These are phyloP conservation scores for Macrotrachela quadricornifera DNA, from an alignment of 1,140 invertebrate species.

Conservation along the genomic window DNA sequence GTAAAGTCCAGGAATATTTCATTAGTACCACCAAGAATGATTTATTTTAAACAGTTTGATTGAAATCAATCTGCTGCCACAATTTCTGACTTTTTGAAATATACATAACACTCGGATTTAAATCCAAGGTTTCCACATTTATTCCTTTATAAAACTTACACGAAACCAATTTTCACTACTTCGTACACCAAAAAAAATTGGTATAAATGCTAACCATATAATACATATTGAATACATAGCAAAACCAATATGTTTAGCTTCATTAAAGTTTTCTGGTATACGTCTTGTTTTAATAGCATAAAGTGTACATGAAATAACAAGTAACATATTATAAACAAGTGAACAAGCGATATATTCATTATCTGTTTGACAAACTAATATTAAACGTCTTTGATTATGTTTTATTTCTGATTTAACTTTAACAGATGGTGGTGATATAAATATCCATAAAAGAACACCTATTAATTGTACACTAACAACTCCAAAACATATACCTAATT, in stretches of 20 bases:
- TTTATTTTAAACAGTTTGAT: too few species aligned
- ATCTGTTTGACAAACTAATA: constrained; percentile 5
- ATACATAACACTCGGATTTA: too few species aligned
- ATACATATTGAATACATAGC: constrained; percentile 77
- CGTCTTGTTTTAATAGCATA: constrained; percentile 59
- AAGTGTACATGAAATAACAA: constrained; percentile 47
- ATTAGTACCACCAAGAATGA: too few species aligned
- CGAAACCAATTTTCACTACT: too few species aligned
- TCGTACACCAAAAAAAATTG: constrained; percentile 40
- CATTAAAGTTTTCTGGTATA: constrained; percentile 82
- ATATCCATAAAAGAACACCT: constrained; percentile 10
- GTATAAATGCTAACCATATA: constrained; percentile 52
- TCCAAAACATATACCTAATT: constrained; percentile 62
- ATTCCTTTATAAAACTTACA: too few species aligned
- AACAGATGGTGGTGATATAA: background rate
- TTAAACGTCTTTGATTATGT: background rate
- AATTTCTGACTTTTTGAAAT: too few species aligned
- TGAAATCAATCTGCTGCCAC: background rate
- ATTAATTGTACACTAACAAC: constrained; percentile 38
- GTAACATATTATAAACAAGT: constrained; percentile 49
- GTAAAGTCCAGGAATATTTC: too few species aligned
- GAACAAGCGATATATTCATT: constrained; percentile 42
- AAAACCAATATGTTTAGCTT: constrained; percentile 77
- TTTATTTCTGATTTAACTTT: background rate
- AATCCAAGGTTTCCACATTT: too few species aligned